A percentile compares a stretch with the other conserved stretches of the same genome.
phyloP scores from a whole-genome alignment of 2,888 invertebrate species.

The Drosophila kanekoi region DNA sequence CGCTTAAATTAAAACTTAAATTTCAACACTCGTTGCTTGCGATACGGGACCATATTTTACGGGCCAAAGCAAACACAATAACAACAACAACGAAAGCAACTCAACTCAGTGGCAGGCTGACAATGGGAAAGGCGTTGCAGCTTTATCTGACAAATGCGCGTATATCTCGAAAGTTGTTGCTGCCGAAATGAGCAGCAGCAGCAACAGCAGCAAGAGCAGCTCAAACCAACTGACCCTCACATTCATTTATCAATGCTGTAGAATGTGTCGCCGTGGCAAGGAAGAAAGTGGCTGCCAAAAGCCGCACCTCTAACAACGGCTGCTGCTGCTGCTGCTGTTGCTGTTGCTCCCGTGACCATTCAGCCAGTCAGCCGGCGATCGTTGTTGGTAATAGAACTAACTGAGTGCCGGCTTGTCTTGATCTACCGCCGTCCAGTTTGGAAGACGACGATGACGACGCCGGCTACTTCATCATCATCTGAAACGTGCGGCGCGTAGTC shows the following conservation, averaged over 20 bases:
- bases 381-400: conserved; percentile 40
- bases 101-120: conserved; percentile 68
- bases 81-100: conserved; percentile 29
- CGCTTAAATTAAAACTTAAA: conserved; percentile 80
- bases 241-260: conserved; percentile 76
- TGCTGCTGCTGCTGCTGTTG: conserved; percentile 27
- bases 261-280: conserved; percentile 68
- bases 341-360: conserved; percentile 35
- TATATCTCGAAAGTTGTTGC: conserved; percentile 75
- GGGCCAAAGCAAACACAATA: conserved; percentile 64
- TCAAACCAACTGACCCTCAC: conserved; percentile 75
- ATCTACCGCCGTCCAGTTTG: conserved; percentile 55
- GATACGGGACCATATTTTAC: conserved; percentile 71
- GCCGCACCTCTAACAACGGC: conserved; percentile 51
- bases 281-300: conserved; percentile 54
- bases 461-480: conserved; percentile 79
- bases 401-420: conserved; percentile 58
- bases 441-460: conserved; percentile 20
- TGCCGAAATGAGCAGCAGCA: conserved; percentile 45
- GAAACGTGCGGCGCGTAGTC: conserved; percentile 74
- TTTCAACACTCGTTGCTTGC: conserved; percentile 75
- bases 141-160: conserved; percentile 78
- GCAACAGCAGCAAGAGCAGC: conserved; percentile 17
- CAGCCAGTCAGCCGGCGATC: conserved; percentile 41
- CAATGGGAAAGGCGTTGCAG: conserved; percentile 77